Percentiles rank a stretch among this genome's conserved stretches.
Evolutionary conservation across 1,140 invertebrate genomes (phyloP).

Genomic region (Cotesia typhae): DNA sequence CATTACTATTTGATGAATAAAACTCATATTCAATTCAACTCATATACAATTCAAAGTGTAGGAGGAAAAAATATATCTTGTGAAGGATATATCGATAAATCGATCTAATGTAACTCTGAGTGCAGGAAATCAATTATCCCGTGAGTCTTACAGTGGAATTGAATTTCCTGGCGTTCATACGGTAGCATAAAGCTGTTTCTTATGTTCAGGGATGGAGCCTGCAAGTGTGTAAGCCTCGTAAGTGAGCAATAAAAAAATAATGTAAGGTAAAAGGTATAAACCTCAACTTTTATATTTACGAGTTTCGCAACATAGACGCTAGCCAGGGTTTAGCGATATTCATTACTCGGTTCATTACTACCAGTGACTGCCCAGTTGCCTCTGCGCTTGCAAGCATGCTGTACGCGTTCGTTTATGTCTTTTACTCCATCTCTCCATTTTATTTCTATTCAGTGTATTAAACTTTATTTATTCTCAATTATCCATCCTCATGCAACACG

Average conservation of each 20-base stretch:
- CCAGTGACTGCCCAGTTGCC: slow-evolving; percentile 33
- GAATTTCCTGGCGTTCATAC: slow-evolving; percentile 22
- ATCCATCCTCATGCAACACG: background rate
- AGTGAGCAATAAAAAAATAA: slow-evolving; percentile 7
- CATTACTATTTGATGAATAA: too few relatives aligned
- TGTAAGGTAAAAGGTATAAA: slow-evolving; percentile 6
- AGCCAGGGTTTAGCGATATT: slow-evolving; percentile 48
- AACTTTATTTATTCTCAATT: slow-evolving; percentile 14
- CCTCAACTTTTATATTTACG: slow-evolving; percentile 40
- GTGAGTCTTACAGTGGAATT: slow-evolving; percentile 8
- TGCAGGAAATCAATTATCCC: slow-evolving; percentile 27
- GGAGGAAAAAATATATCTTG: background rate
- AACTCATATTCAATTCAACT: too few relatives aligned
- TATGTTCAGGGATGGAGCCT: background rate
- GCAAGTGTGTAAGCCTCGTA: background rate
- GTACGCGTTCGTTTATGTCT: background rate
- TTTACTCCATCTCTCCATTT: background rate
- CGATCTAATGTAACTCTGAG: background rate
- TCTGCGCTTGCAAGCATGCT: background rate
- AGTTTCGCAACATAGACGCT: slow-evolving; percentile 43
- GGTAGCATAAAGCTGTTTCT: background rate
- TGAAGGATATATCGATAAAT: slow-evolving; percentile 12
- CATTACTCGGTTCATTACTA: slow-evolving; percentile 51
- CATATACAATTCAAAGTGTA: background rate
- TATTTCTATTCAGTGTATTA: slow-evolving; percentile 39